A percentile compares a stretch with the other conserved stretches of the same genome.
phyloP scores from a whole-genome alignment of 2,888 invertebrate species.

The Willowsia nigromaculata region DNA sequence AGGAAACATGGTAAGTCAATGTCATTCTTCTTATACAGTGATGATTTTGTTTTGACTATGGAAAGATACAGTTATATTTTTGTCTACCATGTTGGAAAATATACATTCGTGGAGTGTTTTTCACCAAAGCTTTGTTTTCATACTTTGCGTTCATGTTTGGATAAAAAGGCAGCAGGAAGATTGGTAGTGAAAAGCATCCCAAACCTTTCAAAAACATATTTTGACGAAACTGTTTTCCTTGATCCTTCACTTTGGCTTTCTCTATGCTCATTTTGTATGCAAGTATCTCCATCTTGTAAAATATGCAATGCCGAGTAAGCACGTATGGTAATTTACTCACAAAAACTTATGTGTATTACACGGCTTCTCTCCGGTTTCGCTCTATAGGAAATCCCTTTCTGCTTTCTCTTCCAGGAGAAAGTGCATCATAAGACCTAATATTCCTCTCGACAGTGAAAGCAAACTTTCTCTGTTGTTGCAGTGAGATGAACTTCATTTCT shows the following conservation, averaged over 20 bases:
- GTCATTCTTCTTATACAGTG: neutral
- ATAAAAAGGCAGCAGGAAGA: no score
- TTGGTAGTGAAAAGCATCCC: neutral
- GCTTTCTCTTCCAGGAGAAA: neutral
- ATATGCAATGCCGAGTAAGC: slow-evolving; percentile 18
- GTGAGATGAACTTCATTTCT: neutral
- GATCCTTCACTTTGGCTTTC: neutral
- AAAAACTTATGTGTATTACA: neutral
- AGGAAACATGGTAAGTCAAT: neutral
- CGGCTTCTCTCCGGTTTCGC: neutral
- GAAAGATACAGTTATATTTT: no score
- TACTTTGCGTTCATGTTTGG: no score
- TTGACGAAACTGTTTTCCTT: neutral
- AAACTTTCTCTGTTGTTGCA: neutral
- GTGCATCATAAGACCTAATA: neutral
- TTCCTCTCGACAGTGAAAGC: neutral
- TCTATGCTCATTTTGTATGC: slow-evolving; percentile 6
- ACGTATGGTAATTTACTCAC: slow-evolving; percentile 23
- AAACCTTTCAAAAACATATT: neutral
- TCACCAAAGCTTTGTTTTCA: no score
- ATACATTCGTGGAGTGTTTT: no score
- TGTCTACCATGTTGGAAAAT: no score
- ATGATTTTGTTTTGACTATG: no score
- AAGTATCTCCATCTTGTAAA: slow-evolving; percentile 22
- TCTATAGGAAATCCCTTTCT: neutral